Base-by-base conservation (phyloP, 64 coral and sea anemone genomes). In the Actinia tenebrosa region DNA sequence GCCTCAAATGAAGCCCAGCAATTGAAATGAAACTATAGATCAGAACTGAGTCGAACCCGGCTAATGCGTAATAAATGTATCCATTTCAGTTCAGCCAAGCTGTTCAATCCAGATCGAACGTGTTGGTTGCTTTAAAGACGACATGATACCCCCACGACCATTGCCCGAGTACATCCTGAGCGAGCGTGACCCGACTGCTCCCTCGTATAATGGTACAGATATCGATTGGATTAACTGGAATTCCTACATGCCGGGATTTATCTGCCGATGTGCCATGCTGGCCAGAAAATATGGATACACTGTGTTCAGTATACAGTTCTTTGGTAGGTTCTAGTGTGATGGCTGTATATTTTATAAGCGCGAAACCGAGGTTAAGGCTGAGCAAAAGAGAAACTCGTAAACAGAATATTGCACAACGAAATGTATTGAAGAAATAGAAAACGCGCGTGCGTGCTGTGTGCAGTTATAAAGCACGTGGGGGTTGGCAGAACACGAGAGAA, bases 181-280 rank as follows among this genome's bases (percentile, higher is more conserved):
- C n/a, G 91, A 92, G 46, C 86, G 91, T 60, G 91, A 92, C 53
- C 80, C 54, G 47, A 43, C 45, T 1, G 86, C 80, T 16, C 45
- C n/a, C 9, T 66, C 64, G 60, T 92, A 92, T 45, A 92, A 92
- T 53, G 91, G 91, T 46, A 92, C 91, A 18, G 79, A 92, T 20
- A 88, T 92, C 22, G 91, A 84, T 10, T 92, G 91, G 91, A 27
- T 68, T 2, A 92, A 92, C 30, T 92, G 91, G 91, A 92, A 92
- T 15, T n/a, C 86, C 3, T 92, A 92, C 64, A 92, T 92, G 91
- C 91, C 91, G 2, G 50, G 47, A 7, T 92, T 92, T 47, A 87
- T 92, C 5, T 92, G 91, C 42, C 91, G 91, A 3, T 92, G 91
- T 64, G 91, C 91, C 56, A 55, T 80, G 80, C 30, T 50, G 30